phyloP scores from a whole-genome alignment of 1,140 invertebrate genomes.

The Dendrolimus kikuchii region DNA sequence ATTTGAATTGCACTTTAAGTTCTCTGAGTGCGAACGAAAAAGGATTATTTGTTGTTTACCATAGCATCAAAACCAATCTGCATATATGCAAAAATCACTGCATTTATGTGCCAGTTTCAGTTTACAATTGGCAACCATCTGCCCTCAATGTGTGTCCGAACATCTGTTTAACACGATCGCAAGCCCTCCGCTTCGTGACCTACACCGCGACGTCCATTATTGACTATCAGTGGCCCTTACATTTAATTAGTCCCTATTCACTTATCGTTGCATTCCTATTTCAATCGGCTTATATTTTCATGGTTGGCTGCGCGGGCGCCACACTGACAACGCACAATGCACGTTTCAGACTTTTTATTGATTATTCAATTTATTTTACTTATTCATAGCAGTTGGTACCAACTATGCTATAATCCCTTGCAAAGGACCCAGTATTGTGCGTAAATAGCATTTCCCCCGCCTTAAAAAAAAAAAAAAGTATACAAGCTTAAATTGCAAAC shows the following conservation, averaged over 20 bases:
- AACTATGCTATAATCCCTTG: too few relatives aligned
- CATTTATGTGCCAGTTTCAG: too few relatives aligned
- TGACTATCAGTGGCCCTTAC: conserved; percentile 34
- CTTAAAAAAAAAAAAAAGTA: too few relatives aligned
- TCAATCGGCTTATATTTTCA: conserved; percentile 45
- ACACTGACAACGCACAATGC: conserved; percentile 23
- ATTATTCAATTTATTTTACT: background rate
- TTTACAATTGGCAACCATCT: conserved; percentile 36
- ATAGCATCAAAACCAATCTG: too few relatives aligned
- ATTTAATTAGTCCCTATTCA: conserved; percentile 56
- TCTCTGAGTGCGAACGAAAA: too few relatives aligned
- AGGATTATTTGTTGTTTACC: too few relatives aligned
- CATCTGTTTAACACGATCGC: conserved; percentile 35
- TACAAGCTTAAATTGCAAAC: too few relatives aligned
- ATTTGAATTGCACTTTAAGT: too few relatives aligned
- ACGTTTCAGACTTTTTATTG: background rate
- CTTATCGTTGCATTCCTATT: conserved; percentile 47
- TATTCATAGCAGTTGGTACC: too few relatives aligned
- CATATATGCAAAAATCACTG: too few relatives aligned
- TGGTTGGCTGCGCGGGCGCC: conserved; percentile 31
- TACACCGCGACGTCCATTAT: conserved; percentile 22
- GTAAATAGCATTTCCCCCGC: too few relatives aligned
- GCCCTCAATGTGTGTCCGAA: conserved; percentile 32
- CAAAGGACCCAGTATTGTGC: too few relatives aligned
- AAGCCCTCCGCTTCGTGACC: conserved; percentile 35